Base-by-base conservation (phyloP, 2,888 invertebrate species). In the Leucozona laternaria region DNA sequence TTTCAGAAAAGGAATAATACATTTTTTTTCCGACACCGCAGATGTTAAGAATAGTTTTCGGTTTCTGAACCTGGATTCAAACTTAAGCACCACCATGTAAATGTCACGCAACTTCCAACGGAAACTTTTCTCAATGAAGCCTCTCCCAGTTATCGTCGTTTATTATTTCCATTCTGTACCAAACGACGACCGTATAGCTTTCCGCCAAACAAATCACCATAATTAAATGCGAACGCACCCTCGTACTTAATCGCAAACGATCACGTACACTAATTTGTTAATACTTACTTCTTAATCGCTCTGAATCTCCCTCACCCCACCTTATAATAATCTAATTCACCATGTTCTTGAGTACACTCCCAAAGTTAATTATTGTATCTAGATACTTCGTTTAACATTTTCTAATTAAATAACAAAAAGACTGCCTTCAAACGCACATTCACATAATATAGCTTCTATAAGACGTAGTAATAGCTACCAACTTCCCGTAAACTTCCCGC, bases 161-260 rank as follows among this genome's bases (percentile, higher is more conserved):
- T n/a, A n/a, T 53, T n/a, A n/a, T 60, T 60, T 60, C 15, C n/a
- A 60, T 15, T 40, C n/a, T 13, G 0, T 8, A 11, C 22, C 6
- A 40, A 60, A 22, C 22, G 10, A n/a, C 37, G 40, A 60, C 15
- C 2, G 8, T 8, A 0, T 7, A 37, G 13, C 8, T 7, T 11
- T 45, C 28, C 6, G 22, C 20, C 10, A 53, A 53, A 53, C 75
- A 60, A 71, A 86, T 86, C 71, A 82, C 86, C 48, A 53, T 86
- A 86, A 86, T 86, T 79, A 79, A 86, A 81, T 53, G 13, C 78
- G 82, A 86, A 86, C 86, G 86, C 86, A 86, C 86, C 86, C 78
- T 86, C 78, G 50, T 86, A 70, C 75, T 66, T 79, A 79, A 86
- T 86, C 82, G 82, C 75, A 73, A 79, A 17, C 86, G 78, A 86